Conservation (phyloP, 2,797 vertebrate species). For the Enteromius mattozi region DNA sequence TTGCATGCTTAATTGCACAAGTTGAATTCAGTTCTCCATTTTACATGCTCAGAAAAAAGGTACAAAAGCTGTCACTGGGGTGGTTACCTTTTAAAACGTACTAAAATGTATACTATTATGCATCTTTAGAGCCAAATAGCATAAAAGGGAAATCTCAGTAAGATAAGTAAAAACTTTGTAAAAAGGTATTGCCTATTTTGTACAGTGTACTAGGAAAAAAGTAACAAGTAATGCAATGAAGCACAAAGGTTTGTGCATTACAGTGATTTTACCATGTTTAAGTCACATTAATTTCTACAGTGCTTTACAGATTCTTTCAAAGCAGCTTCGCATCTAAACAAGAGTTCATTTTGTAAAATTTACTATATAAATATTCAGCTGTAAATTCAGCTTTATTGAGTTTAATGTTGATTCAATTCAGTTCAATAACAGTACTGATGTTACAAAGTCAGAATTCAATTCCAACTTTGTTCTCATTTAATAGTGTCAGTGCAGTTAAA, state of each 20-base stretch:
- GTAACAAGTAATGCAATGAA: background rate
- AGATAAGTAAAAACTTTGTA: too few relatives aligned
- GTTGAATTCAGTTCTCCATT: background rate
- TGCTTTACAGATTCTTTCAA: background rate
- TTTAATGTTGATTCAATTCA: background rate
- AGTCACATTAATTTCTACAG: background rate
- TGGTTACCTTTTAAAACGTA: background rate
- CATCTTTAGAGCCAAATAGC: background rate
- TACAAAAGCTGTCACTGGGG: background rate
- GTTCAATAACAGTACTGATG: background rate
- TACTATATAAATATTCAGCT: background rate
- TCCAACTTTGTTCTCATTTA: background rate
- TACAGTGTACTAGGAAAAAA: background rate
- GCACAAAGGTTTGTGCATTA: background rate
- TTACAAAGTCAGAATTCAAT: background rate
- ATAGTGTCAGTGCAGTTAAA: background rate
- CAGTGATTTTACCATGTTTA: background rate
- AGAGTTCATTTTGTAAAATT: background rate
- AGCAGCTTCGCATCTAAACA: background rate
- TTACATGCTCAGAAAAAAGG: background rate
- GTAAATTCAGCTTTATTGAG: background rate
- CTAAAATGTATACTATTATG: background rate
- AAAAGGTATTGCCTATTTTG: background rate
- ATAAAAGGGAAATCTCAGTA: too few relatives aligned
- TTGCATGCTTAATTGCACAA: background rate